Base-by-base conservation (phyloP, 2,113 vertebrate species). In the Scomber scombrus region DNA sequence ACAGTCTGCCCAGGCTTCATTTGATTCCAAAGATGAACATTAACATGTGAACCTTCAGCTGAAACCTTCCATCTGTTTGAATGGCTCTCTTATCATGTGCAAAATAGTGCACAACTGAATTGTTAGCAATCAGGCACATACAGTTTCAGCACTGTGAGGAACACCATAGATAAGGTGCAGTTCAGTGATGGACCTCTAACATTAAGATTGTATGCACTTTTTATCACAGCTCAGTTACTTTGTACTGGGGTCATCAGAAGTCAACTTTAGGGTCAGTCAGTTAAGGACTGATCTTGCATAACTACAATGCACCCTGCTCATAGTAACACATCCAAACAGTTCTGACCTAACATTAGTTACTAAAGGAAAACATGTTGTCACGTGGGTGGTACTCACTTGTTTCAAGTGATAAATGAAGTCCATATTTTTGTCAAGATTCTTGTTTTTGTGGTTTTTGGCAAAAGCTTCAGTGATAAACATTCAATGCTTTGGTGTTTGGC, bases 361-460 rank as follows among this genome's bases (percentile, higher is more conserved):
- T 46, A 9, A 76, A 68, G 56, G 62, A 75, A 84, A 82, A 80
- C 78, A 73, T 67, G 72, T 40, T 81, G 80, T 88, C 75, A 78
- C 54, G 63, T 88, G 81, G 85, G 87, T 89, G 82, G 88, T 69
- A 75, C 82, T 77, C 65, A 67, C 67, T 81, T 80, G 49, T 81
- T 85, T 76, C 78, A 88, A 83, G 63, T 80, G 71, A 84, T 78
- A 78, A 87, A 91, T 85, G 52, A 71, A 84, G 64, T 80, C 81
- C 77, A 84, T 73, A 66, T 88, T 85, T 85, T 81, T 74, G 58
- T 49, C 49, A 74, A 19, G 31, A 74, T 84, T 78, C 21, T 63
- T 81, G 64, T 80, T 90, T 81, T 84, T 74, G 71, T 87, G 68
- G 71, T 12, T 81, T 85, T 87, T 86, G 78, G 85, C 78, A 85